phyloP scores from a whole-genome alignment of 2,797 vertebrate genomes.

The Hypotaenidia okinawae region DNA sequence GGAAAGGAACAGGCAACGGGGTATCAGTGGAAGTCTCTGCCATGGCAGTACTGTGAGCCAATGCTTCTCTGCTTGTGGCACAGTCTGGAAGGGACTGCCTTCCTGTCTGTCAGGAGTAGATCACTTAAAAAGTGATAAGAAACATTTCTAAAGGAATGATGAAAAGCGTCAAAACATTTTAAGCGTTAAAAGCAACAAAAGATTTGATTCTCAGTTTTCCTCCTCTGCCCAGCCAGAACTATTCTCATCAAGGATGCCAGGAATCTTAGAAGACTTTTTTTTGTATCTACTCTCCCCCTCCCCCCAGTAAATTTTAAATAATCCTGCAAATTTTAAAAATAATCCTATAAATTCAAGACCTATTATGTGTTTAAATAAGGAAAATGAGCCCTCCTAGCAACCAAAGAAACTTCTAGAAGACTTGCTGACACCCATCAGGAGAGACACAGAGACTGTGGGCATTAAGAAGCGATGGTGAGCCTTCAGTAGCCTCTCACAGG shows the following conservation, averaged over 20 bases:
- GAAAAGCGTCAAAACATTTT: slow-evolving; percentile 57
- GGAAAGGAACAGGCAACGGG: neutral
- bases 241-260: slow-evolving; percentile 15
- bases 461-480: neutral
- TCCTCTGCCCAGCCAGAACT: slow-evolving; percentile 10
- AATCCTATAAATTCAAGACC: neutral
- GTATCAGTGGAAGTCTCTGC: slow-evolving; percentile 9
- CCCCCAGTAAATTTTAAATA: neutral
- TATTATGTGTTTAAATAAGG: neutral
- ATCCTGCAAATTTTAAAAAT: neutral
- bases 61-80: neutral
- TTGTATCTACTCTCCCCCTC: neutral
- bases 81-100: slow-evolving; percentile 37
- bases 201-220: neutral
- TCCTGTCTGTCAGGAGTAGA: slow-evolving; percentile 46
- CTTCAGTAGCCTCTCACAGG: neutral
- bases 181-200: slow-evolving; percentile 54
- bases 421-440: neutral
- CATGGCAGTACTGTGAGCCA: slow-evolving; percentile 4
- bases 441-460: neutral
- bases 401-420: neutral
- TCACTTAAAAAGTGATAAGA: slow-evolving; percentile 52
- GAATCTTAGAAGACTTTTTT: neutral
- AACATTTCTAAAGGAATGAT: slow-evolving; percentile 61
- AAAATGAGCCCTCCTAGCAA: neutral